Conservation (phyloP, 2,797 vertebrate species). For the Melanotaenia nigrans region DNA sequence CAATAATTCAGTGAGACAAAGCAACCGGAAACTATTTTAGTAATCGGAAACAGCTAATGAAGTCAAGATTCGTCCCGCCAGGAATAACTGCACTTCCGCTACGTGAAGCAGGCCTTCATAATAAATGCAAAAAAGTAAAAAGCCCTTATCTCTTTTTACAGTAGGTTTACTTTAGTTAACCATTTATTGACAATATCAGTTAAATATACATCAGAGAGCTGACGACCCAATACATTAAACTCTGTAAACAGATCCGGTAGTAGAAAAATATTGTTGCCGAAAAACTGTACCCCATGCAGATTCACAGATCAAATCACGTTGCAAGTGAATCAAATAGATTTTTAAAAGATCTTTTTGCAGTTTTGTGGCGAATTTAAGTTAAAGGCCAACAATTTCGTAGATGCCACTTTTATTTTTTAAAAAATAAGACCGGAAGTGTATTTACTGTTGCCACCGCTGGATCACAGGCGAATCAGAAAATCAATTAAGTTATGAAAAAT, state of each 20-base stretch:
- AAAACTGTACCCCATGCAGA: not conserved
- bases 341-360: not conserved
- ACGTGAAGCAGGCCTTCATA: slow-evolving; percentile 17
- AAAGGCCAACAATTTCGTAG: rapidly evolving
- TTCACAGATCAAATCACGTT: not conserved
- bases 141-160: not conserved
- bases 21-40: slow-evolving; percentile 59
- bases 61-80: slow-evolving; percentile 42
- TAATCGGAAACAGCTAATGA: slow-evolving; percentile 72
- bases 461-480: slow-evolving; percentile 77
- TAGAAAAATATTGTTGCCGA: too few species aligned
- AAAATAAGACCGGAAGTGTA: slow-evolving; percentile 4
- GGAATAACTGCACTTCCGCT: slow-evolving; percentile 38
- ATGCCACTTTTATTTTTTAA: slow-evolving; percentile 57
- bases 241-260: too few species aligned
- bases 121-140: slow-evolving; percentile 34
- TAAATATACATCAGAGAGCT: not conserved
- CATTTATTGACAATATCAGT: not conserved
- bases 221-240: not conserved
- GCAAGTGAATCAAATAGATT: not conserved
- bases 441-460: slow-evolving; percentile 24
- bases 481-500: slow-evolving; percentile 90
- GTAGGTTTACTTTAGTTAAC: not conserved
- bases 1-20: slow-evolving; percentile 15
- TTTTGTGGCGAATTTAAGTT: not conserved